A percentile compares a stretch with the other conserved stretches of the same genome.
Conservation (phyloP, 2,888 invertebrate genomes). For the Synergus itoensis region DNA sequence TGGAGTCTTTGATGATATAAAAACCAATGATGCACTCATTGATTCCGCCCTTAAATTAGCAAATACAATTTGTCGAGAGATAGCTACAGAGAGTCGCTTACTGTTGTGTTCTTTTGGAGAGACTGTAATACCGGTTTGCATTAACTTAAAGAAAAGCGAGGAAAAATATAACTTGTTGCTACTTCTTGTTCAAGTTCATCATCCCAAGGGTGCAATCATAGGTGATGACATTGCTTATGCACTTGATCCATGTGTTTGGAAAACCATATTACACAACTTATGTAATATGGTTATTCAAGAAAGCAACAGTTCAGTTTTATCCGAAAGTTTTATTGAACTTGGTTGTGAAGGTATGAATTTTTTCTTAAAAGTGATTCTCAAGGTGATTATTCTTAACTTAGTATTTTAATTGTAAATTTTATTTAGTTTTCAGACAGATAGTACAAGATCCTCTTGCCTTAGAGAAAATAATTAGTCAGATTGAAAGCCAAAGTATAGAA, state of each 20-base stretch:
- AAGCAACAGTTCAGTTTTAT: constrained; percentile 60
- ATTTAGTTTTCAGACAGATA: constrained; percentile 41
- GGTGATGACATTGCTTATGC: constrained; percentile 75
- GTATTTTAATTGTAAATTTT: background rate
- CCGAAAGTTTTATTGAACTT: constrained; percentile 63
- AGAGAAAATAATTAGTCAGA: background rate
- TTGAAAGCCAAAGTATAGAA: constrained; percentile 48
- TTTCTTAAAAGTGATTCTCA: constrained; percentile 48
- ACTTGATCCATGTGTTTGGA: constrained; percentile 77
- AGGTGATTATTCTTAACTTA: background rate
- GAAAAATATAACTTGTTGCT: constrained; percentile 79
- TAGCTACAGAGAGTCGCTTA: constrained; percentile 79
- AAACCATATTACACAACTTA: constrained; percentile 73
- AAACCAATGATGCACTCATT: constrained; percentile 52
- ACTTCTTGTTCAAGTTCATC: constrained; percentile 79
- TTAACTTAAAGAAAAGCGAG: constrained; percentile 71
- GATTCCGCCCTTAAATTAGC: constrained; percentile 65
- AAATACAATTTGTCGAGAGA: constrained; percentile 72
- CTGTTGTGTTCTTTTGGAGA: constrained; percentile 81
- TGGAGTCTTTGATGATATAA: constrained; percentile 56
- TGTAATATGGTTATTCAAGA: constrained; percentile 74
- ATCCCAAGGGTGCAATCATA: constrained; percentile 78
- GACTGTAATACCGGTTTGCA: constrained; percentile 60
- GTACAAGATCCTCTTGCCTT: constrained; percentile 4
- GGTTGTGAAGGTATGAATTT: constrained; percentile 69